Evolutionary conservation across 2,797 vertebrate species (phyloP).

Genomic region (Schizothorax lantsangensis): DNA sequence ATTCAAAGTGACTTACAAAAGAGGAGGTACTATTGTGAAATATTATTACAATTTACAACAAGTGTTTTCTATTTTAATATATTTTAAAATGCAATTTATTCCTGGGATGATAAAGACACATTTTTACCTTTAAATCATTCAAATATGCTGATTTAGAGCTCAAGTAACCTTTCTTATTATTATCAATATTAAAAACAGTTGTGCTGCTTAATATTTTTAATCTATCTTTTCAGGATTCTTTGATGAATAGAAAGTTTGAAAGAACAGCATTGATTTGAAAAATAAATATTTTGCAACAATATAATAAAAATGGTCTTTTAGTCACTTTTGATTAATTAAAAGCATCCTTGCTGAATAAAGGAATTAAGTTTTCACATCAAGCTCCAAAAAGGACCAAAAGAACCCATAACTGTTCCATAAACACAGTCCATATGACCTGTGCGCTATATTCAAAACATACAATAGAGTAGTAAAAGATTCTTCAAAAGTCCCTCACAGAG

Average conservation of each 20-base stretch:
- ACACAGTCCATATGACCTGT: not conserved
- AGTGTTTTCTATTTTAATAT: not conserved
- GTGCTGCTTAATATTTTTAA: not conserved
- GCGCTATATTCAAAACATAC: not conserved
- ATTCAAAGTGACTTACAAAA: not conserved
- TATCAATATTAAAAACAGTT: not conserved
- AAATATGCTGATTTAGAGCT: not conserved
- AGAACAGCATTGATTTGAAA: not conserved
- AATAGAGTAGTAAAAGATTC: not conserved
- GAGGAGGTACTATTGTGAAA: too few relatives aligned
- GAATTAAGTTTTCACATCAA: not conserved
- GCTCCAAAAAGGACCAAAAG: not conserved
- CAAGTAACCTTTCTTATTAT: not conserved
- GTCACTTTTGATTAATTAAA: not conserved
- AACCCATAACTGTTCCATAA: not conserved
- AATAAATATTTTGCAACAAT: too few relatives aligned
- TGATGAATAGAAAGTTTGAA: not conserved
- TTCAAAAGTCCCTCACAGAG: not conserved
- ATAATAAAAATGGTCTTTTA: not conserved
- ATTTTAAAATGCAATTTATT: not conserved
- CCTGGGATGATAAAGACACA: not conserved
- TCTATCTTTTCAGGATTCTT: not conserved
- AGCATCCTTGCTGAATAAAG: not conserved
- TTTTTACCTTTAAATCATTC: not conserved
- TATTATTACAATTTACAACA: not conserved